Base-by-base conservation (phyloP, 2,797 vertebrate genomes). In the Danio jaintianensis region DNA sequence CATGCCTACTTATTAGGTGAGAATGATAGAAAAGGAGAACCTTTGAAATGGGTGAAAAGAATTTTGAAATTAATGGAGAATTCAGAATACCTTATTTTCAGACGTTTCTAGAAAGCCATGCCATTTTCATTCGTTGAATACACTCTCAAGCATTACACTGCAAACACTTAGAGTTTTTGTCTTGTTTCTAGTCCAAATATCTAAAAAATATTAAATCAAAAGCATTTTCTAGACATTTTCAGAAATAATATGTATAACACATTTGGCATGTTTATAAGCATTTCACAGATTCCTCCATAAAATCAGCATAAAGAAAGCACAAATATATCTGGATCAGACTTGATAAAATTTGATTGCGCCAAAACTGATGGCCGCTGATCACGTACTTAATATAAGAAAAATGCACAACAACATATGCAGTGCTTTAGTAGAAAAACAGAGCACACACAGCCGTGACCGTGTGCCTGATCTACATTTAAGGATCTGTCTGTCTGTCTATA, bases 401-500 rank as follows among this genome's bases (percentile, higher is more conserved):
- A 55, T 7, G 7, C 29, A 42, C n/a, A 63, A 66, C 70, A n/a
- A 72, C 20, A 59, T 18, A 38, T 50, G 15, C 12, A 66, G 29
- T 18, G 42, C 66, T 68, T 56, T 55, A 58, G 38, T 64, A 79
- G 52, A 59, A 55, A 47, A 82, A 61, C 66, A 22, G 71, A 82
- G 63, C 6, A 47, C 43, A 61, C 50, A 61, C 59, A 84, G 79
- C 71, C 75, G 72, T 82, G 36, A 79, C 75, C 73, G 52, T 10
- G 47, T 42, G 29, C 64, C 73, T 75, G 50, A 77, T 77, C 22
- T 56, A n/a, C 42, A 56, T 68, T 77, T 67, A 77, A 77, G 43
- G 12, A 67, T 47, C 50, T 79, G 89, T 29, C 29, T 29, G 29
- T 87, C 90, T 93, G 91, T 88, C 89, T 92, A 89, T 87, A 90